Conservation (phyloP, 2,888 invertebrate genomes). For the Masnerella sp. region DNA sequence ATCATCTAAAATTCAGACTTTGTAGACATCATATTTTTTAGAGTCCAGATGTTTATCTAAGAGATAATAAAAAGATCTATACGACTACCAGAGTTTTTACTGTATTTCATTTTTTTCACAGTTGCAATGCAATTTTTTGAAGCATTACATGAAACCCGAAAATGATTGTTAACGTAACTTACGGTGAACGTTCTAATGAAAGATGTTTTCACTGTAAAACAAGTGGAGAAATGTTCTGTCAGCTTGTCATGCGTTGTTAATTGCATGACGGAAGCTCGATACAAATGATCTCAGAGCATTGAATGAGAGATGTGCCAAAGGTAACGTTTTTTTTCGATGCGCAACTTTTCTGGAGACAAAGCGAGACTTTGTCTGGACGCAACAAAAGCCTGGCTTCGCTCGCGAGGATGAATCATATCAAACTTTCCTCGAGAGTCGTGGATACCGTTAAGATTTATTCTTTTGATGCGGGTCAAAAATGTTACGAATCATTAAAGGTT, state of each 20-base stretch:
- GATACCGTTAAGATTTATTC: slow-evolving; percentile 4
- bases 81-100: no score
- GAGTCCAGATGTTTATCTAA: no score
- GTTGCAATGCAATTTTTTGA: no score
- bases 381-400: slow-evolving; percentile 35
- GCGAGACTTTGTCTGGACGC: slow-evolving; percentile 33
- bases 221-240: neutral
- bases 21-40: no score
- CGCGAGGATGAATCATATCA: slow-evolving; percentile 43
- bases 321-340: neutral
- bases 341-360: slow-evolving; percentile 19
- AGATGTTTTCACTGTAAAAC: neutral
- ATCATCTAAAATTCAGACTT: no score
- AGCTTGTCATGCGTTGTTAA: slow-evolving; percentile 5
- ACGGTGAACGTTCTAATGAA: neutral
- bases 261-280: slow-evolving; percentile 7
- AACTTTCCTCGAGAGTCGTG: slow-evolving; percentile 25
- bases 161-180: neutral
- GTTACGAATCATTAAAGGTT: neutral
- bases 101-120: no score
- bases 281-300: neutral
- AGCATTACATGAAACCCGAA: no score
- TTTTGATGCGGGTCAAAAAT: slow-evolving; percentile 1
- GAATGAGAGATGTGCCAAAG: neutral
- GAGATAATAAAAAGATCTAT: no score